These are phyloP conservation scores for Etheostoma perlongum DNA, from an alignment of 2,797 vertebrate genomes.

Conservation along the genomic window DNA sequence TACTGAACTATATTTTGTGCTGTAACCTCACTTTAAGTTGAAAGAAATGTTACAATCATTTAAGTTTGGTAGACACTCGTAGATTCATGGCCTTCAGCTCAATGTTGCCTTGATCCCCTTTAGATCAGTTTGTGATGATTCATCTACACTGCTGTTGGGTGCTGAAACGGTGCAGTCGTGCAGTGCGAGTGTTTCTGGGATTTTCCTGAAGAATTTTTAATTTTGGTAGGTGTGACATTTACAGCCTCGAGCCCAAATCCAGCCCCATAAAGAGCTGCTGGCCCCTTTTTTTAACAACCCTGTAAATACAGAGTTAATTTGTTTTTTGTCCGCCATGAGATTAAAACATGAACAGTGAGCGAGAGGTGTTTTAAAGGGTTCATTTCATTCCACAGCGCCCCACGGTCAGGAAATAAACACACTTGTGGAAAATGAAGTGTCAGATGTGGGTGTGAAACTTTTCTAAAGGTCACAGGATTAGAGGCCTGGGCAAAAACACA, in stretches of 20 bases:
- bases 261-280: slow-evolving; percentile 68
- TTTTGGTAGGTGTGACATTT: slow-evolving; percentile 83
- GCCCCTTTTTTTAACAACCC: slow-evolving; percentile 60
- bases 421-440: slow-evolving; percentile 64
- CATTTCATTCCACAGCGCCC: slow-evolving; percentile 63
- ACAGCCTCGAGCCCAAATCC: slow-evolving; percentile 66
- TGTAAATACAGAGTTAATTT: slow-evolving; percentile 78
- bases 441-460: slow-evolving; percentile 64
- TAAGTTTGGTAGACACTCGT: neutral
- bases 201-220: slow-evolving; percentile 80
- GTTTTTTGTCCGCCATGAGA: slow-evolving; percentile 62
- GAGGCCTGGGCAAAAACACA: neutral
- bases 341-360: slow-evolving; percentile 60
- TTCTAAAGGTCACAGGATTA: slow-evolving; percentile 42
- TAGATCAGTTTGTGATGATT: slow-evolving; percentile 27
- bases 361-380: slow-evolving; percentile 67
- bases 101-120: neutral
- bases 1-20: neutral
- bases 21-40: neutral
- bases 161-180: slow-evolving; percentile 13
- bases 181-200: slow-evolving; percentile 31
- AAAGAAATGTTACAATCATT: neutral
- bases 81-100: neutral
- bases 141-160: slow-evolving; percentile 18
- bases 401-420: slow-evolving; percentile 71